These are phyloP conservation scores for Gallinago media DNA, from an alignment of 2,113 vertebrate species.

Conservation along the genomic window DNA sequence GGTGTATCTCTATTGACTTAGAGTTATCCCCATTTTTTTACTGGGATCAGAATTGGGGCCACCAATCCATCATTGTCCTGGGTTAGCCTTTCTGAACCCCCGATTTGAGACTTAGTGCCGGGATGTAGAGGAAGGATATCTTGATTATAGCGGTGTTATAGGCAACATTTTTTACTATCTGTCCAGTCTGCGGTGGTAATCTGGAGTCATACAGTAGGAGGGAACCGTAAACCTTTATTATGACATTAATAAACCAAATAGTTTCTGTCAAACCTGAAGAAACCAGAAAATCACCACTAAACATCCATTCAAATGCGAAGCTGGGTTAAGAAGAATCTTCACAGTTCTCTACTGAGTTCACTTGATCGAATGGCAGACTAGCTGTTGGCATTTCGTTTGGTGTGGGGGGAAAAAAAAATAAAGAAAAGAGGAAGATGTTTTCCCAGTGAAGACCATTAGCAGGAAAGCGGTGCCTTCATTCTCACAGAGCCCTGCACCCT, in stretches of 20 bases:
- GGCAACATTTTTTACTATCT: background rate
- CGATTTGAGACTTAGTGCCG: background rate
- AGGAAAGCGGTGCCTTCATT: background rate
- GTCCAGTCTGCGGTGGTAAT: background rate
- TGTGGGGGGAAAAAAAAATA: background rate
- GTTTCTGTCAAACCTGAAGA: background rate
- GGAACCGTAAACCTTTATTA: constrained; percentile 29
- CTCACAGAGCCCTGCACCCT: background rate
- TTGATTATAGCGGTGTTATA: background rate
- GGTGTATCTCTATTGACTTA: background rate
- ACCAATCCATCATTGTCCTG: background rate
- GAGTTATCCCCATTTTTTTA: background rate
- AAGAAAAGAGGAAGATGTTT: background rate
- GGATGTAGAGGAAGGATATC: background rate
- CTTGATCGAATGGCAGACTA: background rate
- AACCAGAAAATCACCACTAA: background rate
- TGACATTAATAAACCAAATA: background rate
- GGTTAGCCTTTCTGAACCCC: background rate
- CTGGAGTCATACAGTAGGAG: background rate
- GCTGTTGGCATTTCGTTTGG: background rate
- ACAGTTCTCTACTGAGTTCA: background rate
- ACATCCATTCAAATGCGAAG: background rate
- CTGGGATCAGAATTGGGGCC: background rate
- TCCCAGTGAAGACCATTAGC: background rate
- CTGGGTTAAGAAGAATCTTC: background rate